phyloP scores from a whole-genome alignment of 1,140 invertebrate genomes.

The Nymphalis io region DNA sequence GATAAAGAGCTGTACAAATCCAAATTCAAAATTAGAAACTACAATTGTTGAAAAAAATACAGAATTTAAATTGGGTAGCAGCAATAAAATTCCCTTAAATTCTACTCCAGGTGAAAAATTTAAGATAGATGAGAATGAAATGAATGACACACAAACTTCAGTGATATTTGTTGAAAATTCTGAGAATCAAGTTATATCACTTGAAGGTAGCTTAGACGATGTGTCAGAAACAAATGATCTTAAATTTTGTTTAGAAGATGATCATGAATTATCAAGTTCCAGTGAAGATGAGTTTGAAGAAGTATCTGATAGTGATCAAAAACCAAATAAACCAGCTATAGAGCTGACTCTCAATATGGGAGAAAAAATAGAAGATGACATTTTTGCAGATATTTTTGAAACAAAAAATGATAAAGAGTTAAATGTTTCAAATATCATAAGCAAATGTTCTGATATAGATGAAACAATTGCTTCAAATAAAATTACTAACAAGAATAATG shows the following conservation, averaged over 20 bases:
- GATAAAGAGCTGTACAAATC: background rate
- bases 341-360: conserved; percentile 61
- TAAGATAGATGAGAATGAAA: background rate
- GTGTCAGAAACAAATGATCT: conserved; percentile 10
- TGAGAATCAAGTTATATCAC: conserved; percentile 43
- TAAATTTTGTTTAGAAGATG: background rate
- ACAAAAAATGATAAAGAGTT: conserved; percentile 18
- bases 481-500: background rate
- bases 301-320: conserved; percentile 67
- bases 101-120: conserved; percentile 7
- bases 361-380: conserved; percentile 81
- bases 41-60: background rate
- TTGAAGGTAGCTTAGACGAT: conserved; percentile 58
- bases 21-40: background rate
- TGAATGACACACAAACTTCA: conserved; percentile 55
- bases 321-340: conserved; percentile 53
- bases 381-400: conserved; percentile 85
- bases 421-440: background rate
- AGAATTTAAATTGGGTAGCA: background rate
- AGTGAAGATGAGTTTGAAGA: conserved; percentile 82
- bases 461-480: background rate
- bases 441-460: background rate
- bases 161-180: conserved; percentile 56
- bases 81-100: conserved; percentile 21
- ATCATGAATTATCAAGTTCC: conserved; percentile 53